phyloP scores from a whole-genome alignment of 2,797 vertebrate species.

The Anguilla megastoma region DNA sequence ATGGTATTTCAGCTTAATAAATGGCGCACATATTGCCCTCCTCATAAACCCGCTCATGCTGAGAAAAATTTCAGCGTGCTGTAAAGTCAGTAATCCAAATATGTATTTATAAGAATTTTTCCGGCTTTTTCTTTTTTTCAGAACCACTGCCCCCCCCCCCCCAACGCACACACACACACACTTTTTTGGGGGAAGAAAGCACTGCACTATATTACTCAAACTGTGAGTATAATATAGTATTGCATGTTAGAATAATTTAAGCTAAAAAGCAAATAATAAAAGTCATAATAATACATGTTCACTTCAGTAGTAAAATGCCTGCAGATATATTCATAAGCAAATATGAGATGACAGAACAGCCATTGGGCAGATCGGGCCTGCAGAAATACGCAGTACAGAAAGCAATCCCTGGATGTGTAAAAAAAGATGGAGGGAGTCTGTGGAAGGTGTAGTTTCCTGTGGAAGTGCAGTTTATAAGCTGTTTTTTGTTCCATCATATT shows the following conservation, averaged over 20 bases:
- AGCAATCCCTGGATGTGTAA: not conserved
- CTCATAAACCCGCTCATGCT: constrained; percentile 3
- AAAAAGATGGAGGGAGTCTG: not conserved
- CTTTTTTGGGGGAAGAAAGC: not conserved
- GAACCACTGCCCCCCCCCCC: not conserved
- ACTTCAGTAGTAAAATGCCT: constrained; percentile 35
- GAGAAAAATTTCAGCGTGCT: constrained; percentile 25
- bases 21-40: constrained; percentile 19
- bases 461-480: not conserved
- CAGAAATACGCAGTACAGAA: not conserved
- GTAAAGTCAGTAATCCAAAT: constrained; percentile 29
- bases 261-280: not conserved
- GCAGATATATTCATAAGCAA: constrained; percentile 33
- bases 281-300: not conserved
- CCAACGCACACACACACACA: not conserved
- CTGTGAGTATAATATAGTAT: not conserved
- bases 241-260: not conserved
- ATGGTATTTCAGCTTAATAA: constrained; percentile 25
- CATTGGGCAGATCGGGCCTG: constrained; percentile 6
- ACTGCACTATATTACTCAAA: not conserved
- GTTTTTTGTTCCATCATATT: not conserved
- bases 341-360: constrained; percentile 9
- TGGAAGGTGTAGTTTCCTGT: not conserved
- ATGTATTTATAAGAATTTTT: not conserved
- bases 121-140: not conserved